Percentiles rank a stretch among this genome's conserved stretches.
These are phyloP conservation scores for Gymnopithys bicolor DNA, from an alignment of 2,797 vertebrate genomes.

Conservation along the genomic window DNA sequence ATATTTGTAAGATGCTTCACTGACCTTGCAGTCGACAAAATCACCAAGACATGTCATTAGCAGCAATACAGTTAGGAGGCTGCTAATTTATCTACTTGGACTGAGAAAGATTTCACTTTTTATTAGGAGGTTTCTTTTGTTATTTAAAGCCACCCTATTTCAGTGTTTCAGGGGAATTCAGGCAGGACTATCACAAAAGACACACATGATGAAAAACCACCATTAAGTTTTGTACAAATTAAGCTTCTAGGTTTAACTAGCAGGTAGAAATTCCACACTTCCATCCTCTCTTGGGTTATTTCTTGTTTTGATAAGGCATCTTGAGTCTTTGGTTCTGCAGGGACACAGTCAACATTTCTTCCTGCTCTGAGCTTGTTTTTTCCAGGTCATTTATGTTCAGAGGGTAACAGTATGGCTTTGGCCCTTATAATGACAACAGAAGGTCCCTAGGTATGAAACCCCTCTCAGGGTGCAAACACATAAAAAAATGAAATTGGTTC, in stretches of 20 bases:
- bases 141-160: not conserved
- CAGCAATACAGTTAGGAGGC: not conserved
- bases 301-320: not conserved
- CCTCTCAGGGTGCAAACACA: not conserved
- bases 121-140: not conserved
- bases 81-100: conserved; percentile 44
- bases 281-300: not conserved
- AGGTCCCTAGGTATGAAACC: not conserved
- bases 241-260: not conserved
- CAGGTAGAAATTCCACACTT: not conserved
- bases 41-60: conserved; percentile 36
- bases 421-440: not conserved
- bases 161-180: not conserved
- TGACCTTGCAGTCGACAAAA: conserved; percentile 34
- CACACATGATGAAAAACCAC: not conserved
- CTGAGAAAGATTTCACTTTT: not conserved
- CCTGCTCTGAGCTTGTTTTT: not conserved
- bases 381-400: not conserved
- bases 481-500: not conserved
- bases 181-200: not conserved
- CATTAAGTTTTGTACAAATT: not conserved
- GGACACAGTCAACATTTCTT: not conserved
- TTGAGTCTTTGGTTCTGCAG: not conserved
- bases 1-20: conserved; percentile 53
- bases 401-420: not conserved